Evolutionary conservation across 2,113 vertebrate species (phyloP).

Genomic region (Peromyscus polionotus): DNA sequence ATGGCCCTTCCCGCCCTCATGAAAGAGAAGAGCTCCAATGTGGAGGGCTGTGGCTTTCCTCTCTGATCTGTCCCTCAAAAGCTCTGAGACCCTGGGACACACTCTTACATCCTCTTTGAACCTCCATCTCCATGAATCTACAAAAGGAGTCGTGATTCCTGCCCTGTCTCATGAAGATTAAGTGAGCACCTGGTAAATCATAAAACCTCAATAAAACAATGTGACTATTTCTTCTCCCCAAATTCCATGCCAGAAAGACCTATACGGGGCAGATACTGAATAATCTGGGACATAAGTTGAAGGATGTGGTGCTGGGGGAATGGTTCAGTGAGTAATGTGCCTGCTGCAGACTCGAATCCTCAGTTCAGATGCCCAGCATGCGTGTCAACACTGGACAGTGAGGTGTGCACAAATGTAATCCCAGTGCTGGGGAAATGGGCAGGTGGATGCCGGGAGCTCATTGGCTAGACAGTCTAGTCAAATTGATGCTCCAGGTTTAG

Average conservation of each 20-base stretch:
- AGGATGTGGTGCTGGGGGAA: too few relatives aligned
- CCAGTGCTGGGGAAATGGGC: not conserved
- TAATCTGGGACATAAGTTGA: not conserved
- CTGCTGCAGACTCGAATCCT: not conserved
- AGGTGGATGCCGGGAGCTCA: not conserved
- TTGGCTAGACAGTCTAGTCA: too few relatives aligned
- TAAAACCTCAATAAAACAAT: not conserved
- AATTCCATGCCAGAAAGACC: not conserved
- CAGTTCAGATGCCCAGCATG: not conserved
- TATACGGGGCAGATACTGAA: not conserved
- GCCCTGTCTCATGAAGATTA: not conserved
- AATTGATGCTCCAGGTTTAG: not conserved
- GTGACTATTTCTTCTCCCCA: not conserved
- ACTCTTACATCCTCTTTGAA: rapidly evolving
- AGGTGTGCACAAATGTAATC: not conserved
- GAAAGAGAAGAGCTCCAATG: not conserved
- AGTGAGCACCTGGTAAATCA: not conserved
- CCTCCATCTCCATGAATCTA: slow-evolving; percentile 30
- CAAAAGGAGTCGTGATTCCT: not conserved
- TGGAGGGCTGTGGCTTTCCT: not conserved
- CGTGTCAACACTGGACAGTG: not conserved
- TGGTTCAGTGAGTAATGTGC: not conserved
- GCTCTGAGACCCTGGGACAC: not conserved
- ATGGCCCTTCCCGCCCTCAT: not conserved
- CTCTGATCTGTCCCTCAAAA: not conserved